These are phyloP conservation scores for Crossocerus cetratus DNA, from an alignment of 2,888 invertebrate species.

Conservation along the genomic window DNA sequence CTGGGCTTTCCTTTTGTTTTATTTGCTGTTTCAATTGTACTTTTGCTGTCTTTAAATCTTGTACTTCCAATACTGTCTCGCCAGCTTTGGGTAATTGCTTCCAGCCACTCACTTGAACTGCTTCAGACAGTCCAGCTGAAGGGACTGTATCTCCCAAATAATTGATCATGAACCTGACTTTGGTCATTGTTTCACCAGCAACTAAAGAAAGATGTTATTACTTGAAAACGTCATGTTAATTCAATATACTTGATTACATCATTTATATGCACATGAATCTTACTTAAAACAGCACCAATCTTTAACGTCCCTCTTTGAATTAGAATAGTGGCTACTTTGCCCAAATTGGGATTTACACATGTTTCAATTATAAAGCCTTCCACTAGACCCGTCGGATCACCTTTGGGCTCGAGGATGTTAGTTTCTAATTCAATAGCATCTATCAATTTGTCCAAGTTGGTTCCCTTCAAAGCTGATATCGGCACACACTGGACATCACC, in stretches of 20 bases:
- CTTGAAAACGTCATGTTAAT: too few relatives aligned
- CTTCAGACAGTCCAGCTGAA: slow-evolving; percentile 87
- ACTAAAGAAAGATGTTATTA: slow-evolving; percentile 78
- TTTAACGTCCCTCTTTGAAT: slow-evolving; percentile 81
- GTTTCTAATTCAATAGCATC: slow-evolving; percentile 91
- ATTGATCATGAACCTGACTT: slow-evolving; percentile 88
- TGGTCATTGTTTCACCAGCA: slow-evolving; percentile 90
- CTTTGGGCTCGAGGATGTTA: slow-evolving; percentile 91
- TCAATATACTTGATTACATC: not conserved
- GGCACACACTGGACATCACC: slow-evolving; percentile 95
- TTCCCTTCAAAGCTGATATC: slow-evolving; percentile 92
- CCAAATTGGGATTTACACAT: slow-evolving; percentile 82
- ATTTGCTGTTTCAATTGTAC: slow-evolving; percentile 82
- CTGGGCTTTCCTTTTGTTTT: slow-evolving; percentile 81
- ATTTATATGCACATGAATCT: not conserved
- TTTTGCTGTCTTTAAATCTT: slow-evolving; percentile 84
- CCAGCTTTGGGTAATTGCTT: slow-evolving; percentile 92
- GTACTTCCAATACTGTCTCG: slow-evolving; percentile 90
- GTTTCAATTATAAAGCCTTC: slow-evolving; percentile 96
- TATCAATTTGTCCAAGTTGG: slow-evolving; percentile 86
- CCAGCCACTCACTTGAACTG: slow-evolving; percentile 95
- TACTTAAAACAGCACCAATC: slow-evolving; percentile 79
- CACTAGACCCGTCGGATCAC: slow-evolving; percentile 89
- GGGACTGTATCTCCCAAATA: slow-evolving; percentile 84
- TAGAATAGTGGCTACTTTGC: slow-evolving; percentile 81